Base-by-base conservation (phyloP, 1,140 invertebrate species). In the Heliconius hermathena region DNA sequence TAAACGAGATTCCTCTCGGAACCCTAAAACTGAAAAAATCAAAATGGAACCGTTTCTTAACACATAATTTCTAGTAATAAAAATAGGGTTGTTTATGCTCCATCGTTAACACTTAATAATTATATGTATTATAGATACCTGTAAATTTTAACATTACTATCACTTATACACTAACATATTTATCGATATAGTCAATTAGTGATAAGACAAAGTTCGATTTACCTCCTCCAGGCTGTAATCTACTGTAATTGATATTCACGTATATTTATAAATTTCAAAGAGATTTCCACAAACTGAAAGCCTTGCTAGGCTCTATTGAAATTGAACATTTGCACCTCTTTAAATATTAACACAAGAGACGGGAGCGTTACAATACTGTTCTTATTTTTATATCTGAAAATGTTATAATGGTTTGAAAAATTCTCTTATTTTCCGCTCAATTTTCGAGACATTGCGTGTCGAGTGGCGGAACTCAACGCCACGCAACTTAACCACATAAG, bases 201-300 rank as follows among this genome's bases (percentile, higher is more conserved):
- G 26, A 66, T 66, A 29, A 66, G 22, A 66, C 60, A 29, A 66
- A 66, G 22, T 66, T 66, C 26, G 60, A 66, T 66, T 66, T 13
- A 66, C 60, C 60, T 29, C 22, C 60, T 66, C 60, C 60, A 29
- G 26, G 60, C 60, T 66, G 60, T 66, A 66, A 66, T 66, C 60
- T 66, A 29, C 60, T 26, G 60, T 66, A 66, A 66, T 66, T 66
- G 9, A 11, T 29, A 66, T 66, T 66, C 60, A 29, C 60, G 9
- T 29, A 66, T 26, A 66, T 66, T 66, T 66, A 26, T 66, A 66
- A 26, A 66, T 66, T 66, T 66, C 60, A 66, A 66, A 66, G 60
- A 26, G n/a, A 26, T 29, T 6, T 16, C 11, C 60, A 29, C 60
- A 66, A 66, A 66, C 60, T 29, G 60, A 66, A 66, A 29, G 26